Conservation (phyloP, 35 echinoderm and acorn worm species). For the Amphiura filiformis region DNA sequence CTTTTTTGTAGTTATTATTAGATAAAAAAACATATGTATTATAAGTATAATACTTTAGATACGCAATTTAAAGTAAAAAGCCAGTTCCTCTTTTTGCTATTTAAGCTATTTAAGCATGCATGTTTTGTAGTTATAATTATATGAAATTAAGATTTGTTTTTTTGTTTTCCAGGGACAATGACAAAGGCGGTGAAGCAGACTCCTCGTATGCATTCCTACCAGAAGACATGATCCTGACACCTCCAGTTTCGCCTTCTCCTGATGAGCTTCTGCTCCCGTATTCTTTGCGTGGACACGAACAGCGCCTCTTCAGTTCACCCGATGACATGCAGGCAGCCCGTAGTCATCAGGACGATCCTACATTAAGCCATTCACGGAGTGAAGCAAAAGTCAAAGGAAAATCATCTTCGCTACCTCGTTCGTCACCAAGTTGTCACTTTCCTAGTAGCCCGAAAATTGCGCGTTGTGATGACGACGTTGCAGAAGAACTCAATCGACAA, state of each 20-base stretch:
- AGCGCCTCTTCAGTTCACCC: constrained; percentile 36
- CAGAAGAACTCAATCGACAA: not conserved
- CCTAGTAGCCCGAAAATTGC: constrained; percentile 35
- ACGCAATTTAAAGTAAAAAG: no score
- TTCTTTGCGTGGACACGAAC: constrained; percentile 28
- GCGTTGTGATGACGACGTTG: constrained; percentile 2
- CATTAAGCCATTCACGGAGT: not conserved
- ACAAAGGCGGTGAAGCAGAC: not conserved
- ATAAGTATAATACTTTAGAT: no score
- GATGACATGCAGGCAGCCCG: constrained; percentile 25
- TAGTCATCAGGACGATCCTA: not conserved
- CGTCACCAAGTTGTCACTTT: constrained; percentile 3
- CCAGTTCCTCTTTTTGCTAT: no score
- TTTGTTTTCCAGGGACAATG: not conserved
- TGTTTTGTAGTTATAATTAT: not conserved
- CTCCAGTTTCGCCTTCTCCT: constrained; percentile 21
- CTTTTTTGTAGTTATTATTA: no score
- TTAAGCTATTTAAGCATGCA: no score
- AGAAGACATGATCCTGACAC: constrained; percentile 12
- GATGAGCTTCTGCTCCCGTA: constrained; percentile 28
- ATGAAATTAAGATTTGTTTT: not conserved
- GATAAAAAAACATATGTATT: no score
- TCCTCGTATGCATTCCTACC: not conserved
- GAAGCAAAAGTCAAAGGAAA: not conserved
- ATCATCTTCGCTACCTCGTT: constrained; percentile 22